Evolutionary conservation across 2,888 invertebrate genomes (phyloP), one percentile per base, ranked within the genome.

Genomic region (Corbicula japonica): DNA sequence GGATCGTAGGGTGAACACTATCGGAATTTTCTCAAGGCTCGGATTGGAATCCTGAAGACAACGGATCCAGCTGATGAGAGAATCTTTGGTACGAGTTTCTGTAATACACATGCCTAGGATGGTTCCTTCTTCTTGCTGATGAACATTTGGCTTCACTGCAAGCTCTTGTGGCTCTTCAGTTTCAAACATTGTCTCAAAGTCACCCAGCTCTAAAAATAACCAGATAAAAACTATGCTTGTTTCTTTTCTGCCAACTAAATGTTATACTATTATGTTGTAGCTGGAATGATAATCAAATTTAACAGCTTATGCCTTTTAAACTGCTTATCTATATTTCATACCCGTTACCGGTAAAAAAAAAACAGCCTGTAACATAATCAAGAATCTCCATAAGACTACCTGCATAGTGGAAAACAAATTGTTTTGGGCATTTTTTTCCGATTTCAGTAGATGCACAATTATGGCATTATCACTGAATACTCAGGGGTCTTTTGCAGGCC

Each of bases 81-180:
- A 98, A 94, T 98, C 98, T 93, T 97, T 93, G 5, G 91, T 89
- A 21, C 97, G 97, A 12, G 97, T 96, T 63, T 98, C 98, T 74
- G 98, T 98, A 32, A 97, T 97, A 94, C 98, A 98, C 63, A 98
- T 95, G 10, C 96, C 96, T 85, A 97, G 95, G 88, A 98, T 96
- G 0, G 96, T 96, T 4, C 98, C 98, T 94, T 99, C 98, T 70
- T 97, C 96, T 94, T 99, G 98, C 92, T 98, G 97, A 92, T 99
- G 98, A 1, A 98, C 96, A 32, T 96, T 96, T 12, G 96, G 95
- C 76, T 94, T 93, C 1, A 95, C 92, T 18, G 87, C 84, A 15
- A 92, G 30, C 6, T 76, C 73, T 41, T 65, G 73, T 18, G 80
- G 80, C 6, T 86, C 38, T 62, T 91, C 92, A 26, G 87, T 86